A percentile compares a stretch with the other conserved stretches of the same genome.
phyloP scores from a whole-genome alignment of 2,888 invertebrate species.

The Clusia tigrina region DNA sequence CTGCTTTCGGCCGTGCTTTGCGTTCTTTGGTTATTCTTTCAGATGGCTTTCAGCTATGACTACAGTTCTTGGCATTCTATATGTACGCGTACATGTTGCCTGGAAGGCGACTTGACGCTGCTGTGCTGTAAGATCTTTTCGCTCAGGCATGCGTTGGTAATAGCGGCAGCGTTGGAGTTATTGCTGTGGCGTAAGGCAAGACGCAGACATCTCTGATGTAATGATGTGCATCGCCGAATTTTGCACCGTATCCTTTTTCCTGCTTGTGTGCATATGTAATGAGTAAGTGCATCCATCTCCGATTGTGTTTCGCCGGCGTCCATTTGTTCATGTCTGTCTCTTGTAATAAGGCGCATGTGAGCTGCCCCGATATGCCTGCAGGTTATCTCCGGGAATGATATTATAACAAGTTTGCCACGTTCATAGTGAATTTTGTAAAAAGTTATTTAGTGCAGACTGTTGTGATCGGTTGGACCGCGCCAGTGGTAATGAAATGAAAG shows the following conservation, averaged over 20 bases:
- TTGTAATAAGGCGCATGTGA: slow-evolving; percentile 10
- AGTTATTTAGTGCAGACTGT: too few species aligned
- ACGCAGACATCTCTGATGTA: background rate
- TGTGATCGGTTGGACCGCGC: too few species aligned
- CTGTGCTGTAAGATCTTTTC: slow-evolving; percentile 37
- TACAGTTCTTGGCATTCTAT: background rate
- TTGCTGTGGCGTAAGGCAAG: too few species aligned
- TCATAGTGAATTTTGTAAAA: too few species aligned
- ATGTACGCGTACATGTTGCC: too few species aligned
- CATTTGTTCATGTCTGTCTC: background rate
- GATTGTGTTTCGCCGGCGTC: background rate
- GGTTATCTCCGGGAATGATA: too few species aligned
- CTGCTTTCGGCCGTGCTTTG: background rate
- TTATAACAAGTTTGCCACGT: too few species aligned
- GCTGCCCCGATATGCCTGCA: too few species aligned
- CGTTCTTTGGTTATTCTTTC: background rate
- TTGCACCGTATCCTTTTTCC: background rate
- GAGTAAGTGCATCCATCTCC: slow-evolving; percentile 24
- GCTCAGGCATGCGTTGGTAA: too few species aligned
- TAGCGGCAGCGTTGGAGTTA: too few species aligned
- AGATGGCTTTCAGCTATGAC: background rate
- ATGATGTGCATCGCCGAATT: slow-evolving; percentile 2
- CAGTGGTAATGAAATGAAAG: too few species aligned
- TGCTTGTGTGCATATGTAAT: slow-evolving; percentile 34
- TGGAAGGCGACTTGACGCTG: too few species aligned